These are phyloP conservation scores for Palythoa grandis DNA, from an alignment of 92 coral and sea anemone genomes.

Conservation along the genomic window DNA sequence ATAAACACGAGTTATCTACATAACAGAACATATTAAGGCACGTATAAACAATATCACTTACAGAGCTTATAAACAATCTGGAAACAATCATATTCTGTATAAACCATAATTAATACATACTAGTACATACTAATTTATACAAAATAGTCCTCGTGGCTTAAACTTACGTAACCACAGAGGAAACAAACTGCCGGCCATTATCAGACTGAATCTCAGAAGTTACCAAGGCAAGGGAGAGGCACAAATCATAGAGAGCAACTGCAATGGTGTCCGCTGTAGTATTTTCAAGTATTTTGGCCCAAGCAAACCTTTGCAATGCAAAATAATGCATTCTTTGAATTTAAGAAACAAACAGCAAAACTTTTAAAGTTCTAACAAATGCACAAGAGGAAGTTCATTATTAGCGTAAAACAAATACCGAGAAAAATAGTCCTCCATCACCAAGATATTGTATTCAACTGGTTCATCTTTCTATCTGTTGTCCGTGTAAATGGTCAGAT, in stretches of 20 bases:
- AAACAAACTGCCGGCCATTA: constrained; percentile 14
- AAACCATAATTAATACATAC: no score
- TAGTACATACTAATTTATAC: no score
- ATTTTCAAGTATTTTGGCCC: constrained; percentile 3
- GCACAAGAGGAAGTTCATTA: neutral
- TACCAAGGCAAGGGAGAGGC: constrained; percentile 17
- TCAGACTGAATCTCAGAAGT: constrained; percentile 27
- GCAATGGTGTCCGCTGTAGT: constrained; percentile 27
- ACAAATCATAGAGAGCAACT: constrained; percentile 15
- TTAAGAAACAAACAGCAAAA: neutral
- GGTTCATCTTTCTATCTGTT: neutral
- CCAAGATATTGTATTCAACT: neutral
- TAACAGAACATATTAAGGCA: no score
- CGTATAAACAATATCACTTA: no score
- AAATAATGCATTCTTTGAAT: neutral
- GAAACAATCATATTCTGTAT: no score
- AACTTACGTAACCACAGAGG: constrained; percentile 8
- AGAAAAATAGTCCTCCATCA: constrained; percentile 25
- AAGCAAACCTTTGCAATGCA: constrained; percentile 3
- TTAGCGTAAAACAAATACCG: neutral
- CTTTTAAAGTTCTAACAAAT: neutral
- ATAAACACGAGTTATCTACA: no score
- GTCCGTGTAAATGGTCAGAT: neutral
- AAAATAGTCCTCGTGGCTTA: neutral
- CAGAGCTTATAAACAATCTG: no score